phyloP scores from a whole-genome alignment of 2,888 invertebrate genomes.

The Drosophila fulvimacula region DNA sequence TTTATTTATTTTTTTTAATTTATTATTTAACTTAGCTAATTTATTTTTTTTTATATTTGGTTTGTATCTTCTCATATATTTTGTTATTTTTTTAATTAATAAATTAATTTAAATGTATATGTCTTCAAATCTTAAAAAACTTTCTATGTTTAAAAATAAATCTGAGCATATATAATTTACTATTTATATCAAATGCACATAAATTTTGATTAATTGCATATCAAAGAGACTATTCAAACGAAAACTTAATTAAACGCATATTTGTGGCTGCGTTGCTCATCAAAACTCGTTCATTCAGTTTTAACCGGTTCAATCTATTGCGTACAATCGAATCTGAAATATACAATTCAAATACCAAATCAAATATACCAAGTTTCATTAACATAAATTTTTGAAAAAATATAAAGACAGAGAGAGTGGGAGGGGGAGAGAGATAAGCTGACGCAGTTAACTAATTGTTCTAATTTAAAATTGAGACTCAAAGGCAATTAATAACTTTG shows the following conservation, averaged over 20 bases:
- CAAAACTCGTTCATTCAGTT: not conserved
- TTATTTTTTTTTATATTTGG: not conserved
- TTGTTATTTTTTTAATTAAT: not conserved
- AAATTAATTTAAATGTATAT: not conserved
- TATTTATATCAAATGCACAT: not conserved
- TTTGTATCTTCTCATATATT: not conserved
- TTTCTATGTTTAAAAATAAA: not conserved
- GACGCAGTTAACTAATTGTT: not conserved
- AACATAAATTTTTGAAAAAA: not conserved
- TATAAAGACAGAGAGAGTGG: not conserved
- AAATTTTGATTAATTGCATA: not conserved
- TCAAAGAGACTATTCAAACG: not conserved
- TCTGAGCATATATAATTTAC: not conserved
- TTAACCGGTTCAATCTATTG: slow-evolving; percentile 5
- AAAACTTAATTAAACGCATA: not conserved
- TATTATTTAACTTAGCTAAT: no score
- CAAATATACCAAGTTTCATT: slow-evolving; percentile 5
- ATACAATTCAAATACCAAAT: not conserved
- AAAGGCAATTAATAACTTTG: not conserved
- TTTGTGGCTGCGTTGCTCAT: not conserved
- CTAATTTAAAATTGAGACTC: not conserved
- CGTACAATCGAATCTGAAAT: not conserved
- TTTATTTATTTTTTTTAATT: not conserved
- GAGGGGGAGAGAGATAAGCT: not conserved
- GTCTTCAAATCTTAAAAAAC: not conserved